Base-by-base conservation (phyloP, 2,888 invertebrate genomes). In the Chloroclystis v-ata region DNA sequence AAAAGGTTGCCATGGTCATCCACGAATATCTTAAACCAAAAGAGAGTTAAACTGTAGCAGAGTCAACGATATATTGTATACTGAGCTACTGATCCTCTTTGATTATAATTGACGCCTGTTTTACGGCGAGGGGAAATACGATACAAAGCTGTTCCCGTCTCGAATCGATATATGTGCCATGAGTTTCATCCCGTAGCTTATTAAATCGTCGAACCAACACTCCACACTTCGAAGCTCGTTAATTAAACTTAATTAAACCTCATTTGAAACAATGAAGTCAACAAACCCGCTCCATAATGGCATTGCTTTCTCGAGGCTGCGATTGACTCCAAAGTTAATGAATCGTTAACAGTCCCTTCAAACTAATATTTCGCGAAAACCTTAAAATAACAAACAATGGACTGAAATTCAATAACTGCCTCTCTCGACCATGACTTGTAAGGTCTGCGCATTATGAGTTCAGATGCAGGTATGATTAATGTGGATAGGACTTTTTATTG, bases 381-480 rank as follows among this genome's bases (percentile, higher is more conserved):
- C 66, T 69, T 65, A 78, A 75, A 80, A 79, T 75, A 78, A 70
- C 65, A 69, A 71, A 75, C 67, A 69, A 67, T 65, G 72, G 64
- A n/a, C 45, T 52, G 71, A 71, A 77, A 78, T 78, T 77, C 76
- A 81, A 81, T 80, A 77, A 74, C 66, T 69, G 58, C 45, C 53
- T 53, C 63, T 67, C 67, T 65, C 69, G 66, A 73, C 67, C 75
- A 63, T 67, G 54, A 68, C 70, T 61, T 66, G 63, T 64, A 50
- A 57, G 54, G 53, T 53, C 58, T 61, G 63, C 60, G 58, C 54
- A 65, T 67, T 69, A 64, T 63, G 63, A 49, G 60, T 56, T 56
- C 39, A 33, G 38, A 46, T 28, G 57, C 54, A 8, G 20, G 20
- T 35, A 55, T 62, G 61, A 47, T 39, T 51, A 49, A 26, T 51